phyloP scores from a whole-genome alignment of 2,113 vertebrate genomes.

The Lethenteron reissneri region DNA sequence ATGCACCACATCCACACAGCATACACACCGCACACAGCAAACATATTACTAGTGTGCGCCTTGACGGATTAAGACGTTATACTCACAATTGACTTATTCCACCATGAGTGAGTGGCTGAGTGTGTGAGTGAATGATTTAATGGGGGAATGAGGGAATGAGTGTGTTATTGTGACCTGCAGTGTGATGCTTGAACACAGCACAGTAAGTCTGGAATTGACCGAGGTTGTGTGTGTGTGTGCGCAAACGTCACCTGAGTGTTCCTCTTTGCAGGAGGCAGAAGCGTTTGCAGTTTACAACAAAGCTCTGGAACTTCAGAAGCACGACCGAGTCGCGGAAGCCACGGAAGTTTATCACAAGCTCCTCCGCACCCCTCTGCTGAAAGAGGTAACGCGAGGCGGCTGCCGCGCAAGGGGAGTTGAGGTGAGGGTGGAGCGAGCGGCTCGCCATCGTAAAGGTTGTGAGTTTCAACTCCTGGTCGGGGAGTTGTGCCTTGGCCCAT shows the following conservation, averaged over 20 bases:
- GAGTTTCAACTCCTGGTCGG: background rate
- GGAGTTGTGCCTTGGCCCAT: no score
- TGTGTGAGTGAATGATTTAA: background rate
- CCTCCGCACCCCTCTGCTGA: conserved; percentile 62
- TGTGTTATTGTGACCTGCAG: background rate
- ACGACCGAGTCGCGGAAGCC: conserved; percentile 78
- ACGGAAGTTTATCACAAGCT: conserved; percentile 78
- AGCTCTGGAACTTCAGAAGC: conserved; percentile 89
- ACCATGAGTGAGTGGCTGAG: background rate
- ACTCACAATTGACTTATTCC: no score
- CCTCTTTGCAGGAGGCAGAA: conserved; percentile 53
- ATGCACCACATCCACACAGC: no score
- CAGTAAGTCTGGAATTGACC: background rate
- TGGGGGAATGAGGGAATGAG: background rate
- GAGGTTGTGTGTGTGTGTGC: background rate
- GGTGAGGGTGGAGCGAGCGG: background rate
- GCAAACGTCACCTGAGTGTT: background rate
- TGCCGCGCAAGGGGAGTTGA: background rate
- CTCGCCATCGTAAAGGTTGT: background rate
- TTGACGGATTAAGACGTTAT: no score
- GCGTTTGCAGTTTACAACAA: conserved; percentile 90
- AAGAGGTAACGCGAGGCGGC: conserved; percentile 36
- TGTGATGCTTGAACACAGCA: background rate
- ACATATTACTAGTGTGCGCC: no score
- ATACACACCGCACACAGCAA: no score